These are phyloP conservation scores for Somateria mollissima DNA, from an alignment of 2,797 vertebrate genomes.

Conservation along the genomic window DNA sequence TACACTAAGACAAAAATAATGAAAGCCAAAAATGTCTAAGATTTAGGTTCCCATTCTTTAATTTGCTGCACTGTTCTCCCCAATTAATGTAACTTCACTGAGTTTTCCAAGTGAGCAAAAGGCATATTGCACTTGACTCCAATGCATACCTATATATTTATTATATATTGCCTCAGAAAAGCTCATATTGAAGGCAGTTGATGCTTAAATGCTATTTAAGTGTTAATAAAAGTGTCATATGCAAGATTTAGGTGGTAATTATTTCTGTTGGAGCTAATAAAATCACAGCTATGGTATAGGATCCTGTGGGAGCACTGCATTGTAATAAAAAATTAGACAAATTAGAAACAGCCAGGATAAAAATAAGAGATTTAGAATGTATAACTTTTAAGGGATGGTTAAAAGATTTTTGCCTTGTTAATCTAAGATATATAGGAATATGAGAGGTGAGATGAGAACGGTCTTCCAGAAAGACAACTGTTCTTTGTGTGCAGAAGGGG, in stretches of 20 bases:
- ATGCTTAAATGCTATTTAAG: neutral
- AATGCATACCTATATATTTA: neutral
- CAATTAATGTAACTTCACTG: neutral
- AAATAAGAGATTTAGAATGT: neutral
- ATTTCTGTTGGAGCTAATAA: neutral
- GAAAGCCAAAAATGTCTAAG: slow-evolving; percentile 29
- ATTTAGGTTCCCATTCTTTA: neutral
- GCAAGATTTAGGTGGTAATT: neutral
- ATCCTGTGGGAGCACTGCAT: neutral
- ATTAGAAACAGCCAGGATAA: neutral
- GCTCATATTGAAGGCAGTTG: neutral
- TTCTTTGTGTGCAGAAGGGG: neutral
- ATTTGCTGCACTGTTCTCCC: neutral
- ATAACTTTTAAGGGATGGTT: neutral
- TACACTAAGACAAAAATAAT: slow-evolving; percentile 45
- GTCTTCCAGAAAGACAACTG: neutral
- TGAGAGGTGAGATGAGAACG: neutral
- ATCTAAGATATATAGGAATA: neutral
- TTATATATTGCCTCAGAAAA: neutral
- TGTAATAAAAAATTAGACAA: neutral
- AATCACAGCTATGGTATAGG: neutral
- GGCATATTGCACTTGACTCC: neutral
- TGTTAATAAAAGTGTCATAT: neutral
- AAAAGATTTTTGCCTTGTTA: neutral
- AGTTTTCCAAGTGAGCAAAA: slow-evolving; percentile 19